Conservation (phyloP, 2,888 invertebrate genomes). For the Harpagoxenus sublaevis region DNA sequence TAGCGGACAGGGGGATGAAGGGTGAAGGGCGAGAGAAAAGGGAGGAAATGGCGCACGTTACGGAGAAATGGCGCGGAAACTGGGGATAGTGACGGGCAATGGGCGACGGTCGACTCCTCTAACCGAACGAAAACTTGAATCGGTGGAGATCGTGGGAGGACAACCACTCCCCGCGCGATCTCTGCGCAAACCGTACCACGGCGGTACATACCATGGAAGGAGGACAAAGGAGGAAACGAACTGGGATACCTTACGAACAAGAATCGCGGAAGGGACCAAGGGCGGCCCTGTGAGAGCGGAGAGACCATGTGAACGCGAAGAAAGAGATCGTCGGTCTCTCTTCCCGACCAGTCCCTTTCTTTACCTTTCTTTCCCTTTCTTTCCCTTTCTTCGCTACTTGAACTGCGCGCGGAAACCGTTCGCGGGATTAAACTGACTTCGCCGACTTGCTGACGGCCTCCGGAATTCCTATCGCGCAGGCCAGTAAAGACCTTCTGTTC, state of each 20-base stretch:
- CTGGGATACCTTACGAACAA: constrained; percentile 79
- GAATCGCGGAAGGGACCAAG: constrained; percentile 73
- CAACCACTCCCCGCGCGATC: constrained; percentile 67
- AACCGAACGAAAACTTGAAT: constrained; percentile 77
- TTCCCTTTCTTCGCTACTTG: constrained; percentile 57
- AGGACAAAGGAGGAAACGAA: constrained; percentile 83
- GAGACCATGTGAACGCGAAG: constrained; percentile 58
- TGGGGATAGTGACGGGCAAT: constrained; percentile 86
- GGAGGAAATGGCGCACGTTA: constrained; percentile 86
- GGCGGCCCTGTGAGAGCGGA: constrained; percentile 25
- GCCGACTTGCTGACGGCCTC: constrained; percentile 67
- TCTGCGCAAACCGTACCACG: constrained; percentile 51
- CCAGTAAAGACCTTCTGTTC: constrained; percentile 83
- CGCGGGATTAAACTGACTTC: constrained; percentile 73
- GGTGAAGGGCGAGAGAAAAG: constrained; percentile 77
- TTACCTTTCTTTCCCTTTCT: constrained; percentile 49
- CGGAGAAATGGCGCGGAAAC: constrained; percentile 86
- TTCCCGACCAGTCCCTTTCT: background rate
- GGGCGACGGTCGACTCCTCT: constrained; percentile 79
- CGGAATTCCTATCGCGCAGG: constrained; percentile 79
- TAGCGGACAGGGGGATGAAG: constrained; percentile 65
- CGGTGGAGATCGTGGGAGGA: constrained; percentile 81
- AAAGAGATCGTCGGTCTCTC: constrained; percentile 64
- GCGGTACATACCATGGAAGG: constrained; percentile 68
- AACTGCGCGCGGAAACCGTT: constrained; percentile 75